A percentile compares a stretch with the other conserved stretches of the same genome.
Conservation (phyloP, 2,888 invertebrate species). For the Caenorhabditis sinica region DNA sequence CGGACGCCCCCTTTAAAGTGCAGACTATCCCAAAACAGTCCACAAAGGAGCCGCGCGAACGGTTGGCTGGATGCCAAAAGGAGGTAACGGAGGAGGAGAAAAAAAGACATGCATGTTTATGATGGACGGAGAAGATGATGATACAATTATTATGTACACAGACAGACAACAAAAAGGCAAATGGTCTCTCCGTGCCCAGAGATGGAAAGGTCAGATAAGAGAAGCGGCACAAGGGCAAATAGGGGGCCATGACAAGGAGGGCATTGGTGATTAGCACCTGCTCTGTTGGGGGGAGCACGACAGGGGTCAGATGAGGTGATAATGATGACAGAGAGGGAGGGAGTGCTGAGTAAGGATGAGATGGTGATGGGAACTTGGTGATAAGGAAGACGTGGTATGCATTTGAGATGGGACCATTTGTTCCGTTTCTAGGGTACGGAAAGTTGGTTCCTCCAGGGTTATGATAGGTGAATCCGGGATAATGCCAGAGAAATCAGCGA, state of each 20-base stretch:
- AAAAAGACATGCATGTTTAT: slow-evolving; percentile 53
- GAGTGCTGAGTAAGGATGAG: slow-evolving; percentile 39
- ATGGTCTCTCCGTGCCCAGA: no score
- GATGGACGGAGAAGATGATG: slow-evolving; percentile 38
- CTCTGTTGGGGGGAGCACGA: neutral
- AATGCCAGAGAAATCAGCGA: no score
- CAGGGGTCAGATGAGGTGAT: neutral
- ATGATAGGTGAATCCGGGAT: no score
- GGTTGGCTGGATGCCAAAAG: slow-evolving; percentile 11
- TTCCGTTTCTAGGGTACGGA: no score
- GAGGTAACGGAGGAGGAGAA: slow-evolving; percentile 19
- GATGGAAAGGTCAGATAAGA: slow-evolving; percentile 65
- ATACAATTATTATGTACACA: slow-evolving; percentile 57
- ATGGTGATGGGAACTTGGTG: slow-evolving; percentile 31
- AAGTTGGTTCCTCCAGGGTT: no score
- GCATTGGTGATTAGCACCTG: slow-evolving; percentile 33
- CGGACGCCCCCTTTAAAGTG: no score
- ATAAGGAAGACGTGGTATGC: slow-evolving; percentile 11
- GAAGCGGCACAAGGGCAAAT: slow-evolving; percentile 26
- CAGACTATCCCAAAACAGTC: no score
- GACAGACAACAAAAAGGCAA: slow-evolving; percentile 16
- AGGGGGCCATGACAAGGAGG: neutral
- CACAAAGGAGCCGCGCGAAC: neutral
- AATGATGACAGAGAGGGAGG: slow-evolving; percentile 13
- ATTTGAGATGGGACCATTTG: neutral